Evolutionary conservation across 1,140 invertebrate species (phyloP), one percentile per base, ranked within the genome.

Genomic region (Drosophila pectinifera): DNA sequence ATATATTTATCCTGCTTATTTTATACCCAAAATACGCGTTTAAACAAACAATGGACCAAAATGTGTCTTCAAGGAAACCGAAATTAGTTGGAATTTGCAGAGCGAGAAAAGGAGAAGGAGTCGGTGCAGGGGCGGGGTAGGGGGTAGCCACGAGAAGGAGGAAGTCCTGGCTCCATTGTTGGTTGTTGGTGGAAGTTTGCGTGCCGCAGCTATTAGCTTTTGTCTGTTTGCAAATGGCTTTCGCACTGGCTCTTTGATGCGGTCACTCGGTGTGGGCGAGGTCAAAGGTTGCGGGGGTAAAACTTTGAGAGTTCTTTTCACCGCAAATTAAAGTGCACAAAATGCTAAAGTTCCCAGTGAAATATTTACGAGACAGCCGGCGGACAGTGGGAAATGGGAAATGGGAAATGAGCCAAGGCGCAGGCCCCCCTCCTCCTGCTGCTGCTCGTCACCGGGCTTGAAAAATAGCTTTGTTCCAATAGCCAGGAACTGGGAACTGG

Each of bases 291-390:
- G 48, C 53, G 18, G 74, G 28, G 56, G 0, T 5, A 55, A 82
- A 85, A 67, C 76, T 73, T 70, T 77, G 77, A 61, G 43, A 84
- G 73, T 80, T 85, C 45, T 57, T 59, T 46, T 53, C 64, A 64
- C 83, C 83, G 83, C 83, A 86, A 86, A 89, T 86, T 86, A 86
- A 86, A 86, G 83, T 86, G 83, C 79, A 79, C 79, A 83, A 86
- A 70, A 89, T 88, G 75, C 65, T 56, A 64, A 86, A 88, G 58
- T 88, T 88, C 81, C 65, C 53, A 72, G 54, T 78, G 36, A 73
- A 68, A 78, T 70, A 74, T 81, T 59, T 74, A 39, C 69, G 56
- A 77, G 73, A 76, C 62, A 68, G 65, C 42, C 36, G 39, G 64
- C 20, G 58, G 70, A 49, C 18, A 56, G 26, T 16, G 49, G 46